These are phyloP conservation scores for Trichopria drosophilae DNA, from an alignment of 2,888 invertebrate genomes.

Conservation along the genomic window DNA sequence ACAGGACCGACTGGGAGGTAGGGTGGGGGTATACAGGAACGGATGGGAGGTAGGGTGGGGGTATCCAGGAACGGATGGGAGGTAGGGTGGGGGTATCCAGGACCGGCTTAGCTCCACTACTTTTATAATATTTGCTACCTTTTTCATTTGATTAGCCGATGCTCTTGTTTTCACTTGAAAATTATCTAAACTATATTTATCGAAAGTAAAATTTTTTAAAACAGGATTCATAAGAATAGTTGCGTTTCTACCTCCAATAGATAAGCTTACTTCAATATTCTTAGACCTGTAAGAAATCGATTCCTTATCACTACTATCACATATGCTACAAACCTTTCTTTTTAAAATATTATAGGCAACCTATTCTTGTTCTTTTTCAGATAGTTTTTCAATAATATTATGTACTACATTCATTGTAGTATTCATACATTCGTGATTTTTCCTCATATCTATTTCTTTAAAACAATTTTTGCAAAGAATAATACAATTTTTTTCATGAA, in stretches of 20 bases:
- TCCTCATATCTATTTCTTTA: constrained; percentile 10
- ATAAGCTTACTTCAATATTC: constrained; percentile 6
- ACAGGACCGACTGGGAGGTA: too few relatives aligned
- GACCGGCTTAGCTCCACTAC: too few relatives aligned
- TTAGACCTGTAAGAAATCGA: too few relatives aligned
- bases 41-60: too few relatives aligned
- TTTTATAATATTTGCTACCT: too few relatives aligned
- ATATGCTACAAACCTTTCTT: background rate
- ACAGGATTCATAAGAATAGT: constrained; percentile 5
- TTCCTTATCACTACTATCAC: too few relatives aligned
- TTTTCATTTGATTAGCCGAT: constrained; percentile 11
- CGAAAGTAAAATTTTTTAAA: too few relatives aligned
- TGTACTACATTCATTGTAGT: constrained; percentile 3
- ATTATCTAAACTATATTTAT: too few relatives aligned
- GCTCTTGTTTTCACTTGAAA: constrained; percentile 1
- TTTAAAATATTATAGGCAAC: background rate
- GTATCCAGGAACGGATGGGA: too few relatives aligned
- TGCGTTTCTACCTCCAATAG: constrained; percentile 1
- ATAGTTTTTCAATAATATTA: constrained; percentile 15
- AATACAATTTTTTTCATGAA: constrained; percentile 1
- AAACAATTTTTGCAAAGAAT: constrained; percentile 9
- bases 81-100: too few relatives aligned
- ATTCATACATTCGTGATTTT: constrained; percentile 7
- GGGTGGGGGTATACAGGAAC: too few relatives aligned
- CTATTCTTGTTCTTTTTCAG: constrained; percentile 10